Evolutionary conservation across 2,797 vertebrate species (phyloP), one percentile per base, ranked within the genome.

Genomic region (Leptoclinus maculatus): DNA sequence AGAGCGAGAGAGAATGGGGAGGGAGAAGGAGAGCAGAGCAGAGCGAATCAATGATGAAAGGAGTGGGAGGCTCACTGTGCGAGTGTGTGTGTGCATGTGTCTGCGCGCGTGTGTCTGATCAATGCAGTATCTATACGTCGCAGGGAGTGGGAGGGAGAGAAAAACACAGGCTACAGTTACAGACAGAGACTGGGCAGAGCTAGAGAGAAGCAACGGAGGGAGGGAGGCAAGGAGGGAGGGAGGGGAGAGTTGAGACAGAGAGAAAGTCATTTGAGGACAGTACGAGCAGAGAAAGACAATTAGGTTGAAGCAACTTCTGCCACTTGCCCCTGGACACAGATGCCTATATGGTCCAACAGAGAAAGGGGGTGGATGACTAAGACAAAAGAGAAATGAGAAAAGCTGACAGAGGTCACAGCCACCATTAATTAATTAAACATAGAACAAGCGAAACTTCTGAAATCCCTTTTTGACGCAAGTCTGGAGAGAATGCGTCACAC

Each of bases 101-200:
- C 76, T 86, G 91, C 43, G 89, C 76, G 89, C 49, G 87, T 89
- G 87, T 91, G 93, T 91, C 92, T 90, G 93, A 95, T 95, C 95
- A 95, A 95, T 95, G 94, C 95, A 94, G 94, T 94, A 93, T 95
- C 95, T 95, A 95, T 95, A 95, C 92, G 92, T 95, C 93, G 92
- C 95, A 94, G 93, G 91, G 92, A 92, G 92, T 92, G 91, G 92
- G 93, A 94, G 93, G 89, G 92, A 89, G 93, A 90, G 88, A 92
- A 92, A 93, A 93, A 93, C 90, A 92, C 92, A 92, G 93, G 93
- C 93, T 95, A 94, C 93, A 95, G 94, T 95, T 95, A 94, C 93
- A 96, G 93, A 94, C 91, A 90, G 92, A 92, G 91, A 90, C 89
- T 90, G 88, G 93, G 91, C 89, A 88, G 91, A 93, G 91, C 86